These are phyloP conservation scores for Himalopsyche anomala DNA, from an alignment of 2,888 invertebrate species.

Conservation along the genomic window DNA sequence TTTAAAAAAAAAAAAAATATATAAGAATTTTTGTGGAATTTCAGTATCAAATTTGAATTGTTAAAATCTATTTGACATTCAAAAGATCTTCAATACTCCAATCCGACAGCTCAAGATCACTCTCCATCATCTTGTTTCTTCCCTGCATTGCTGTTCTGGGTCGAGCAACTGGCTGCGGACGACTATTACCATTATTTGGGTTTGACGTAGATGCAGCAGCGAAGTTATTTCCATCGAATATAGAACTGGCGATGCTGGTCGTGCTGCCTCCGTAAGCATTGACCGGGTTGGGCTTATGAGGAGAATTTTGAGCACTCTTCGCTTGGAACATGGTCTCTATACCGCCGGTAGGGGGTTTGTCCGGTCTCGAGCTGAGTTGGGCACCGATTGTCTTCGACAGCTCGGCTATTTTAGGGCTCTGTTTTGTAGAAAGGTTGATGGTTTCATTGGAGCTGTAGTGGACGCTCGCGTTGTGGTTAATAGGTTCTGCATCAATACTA, in stretches of 20 bases:
- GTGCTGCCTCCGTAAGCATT: conserved; percentile 70
- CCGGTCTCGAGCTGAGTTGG: conserved; percentile 73
- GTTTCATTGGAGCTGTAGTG: conserved; percentile 68
- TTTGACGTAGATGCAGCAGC: background rate
- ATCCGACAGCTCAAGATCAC: conserved; percentile 74
- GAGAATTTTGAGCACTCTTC: conserved; percentile 63
- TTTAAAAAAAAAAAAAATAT: no score
- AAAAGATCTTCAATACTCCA: conserved; percentile 71
- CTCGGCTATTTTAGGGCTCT: conserved; percentile 77
- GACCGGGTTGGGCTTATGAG: conserved; percentile 70
- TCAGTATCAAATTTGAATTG: no score
- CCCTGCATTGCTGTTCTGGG: conserved; percentile 67
- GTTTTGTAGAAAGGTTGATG: conserved; percentile 73
- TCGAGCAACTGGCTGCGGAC: conserved; percentile 66
- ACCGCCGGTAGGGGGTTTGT: conserved; percentile 69
- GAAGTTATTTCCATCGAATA: conserved; percentile 71
- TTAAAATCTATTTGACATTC: background rate
- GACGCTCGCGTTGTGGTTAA: conserved; percentile 68
- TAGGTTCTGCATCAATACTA: conserved; percentile 75
- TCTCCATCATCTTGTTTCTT: conserved; percentile 70
- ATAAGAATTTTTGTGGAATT: no score
- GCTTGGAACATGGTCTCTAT: conserved; percentile 69
- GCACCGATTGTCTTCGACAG: conserved; percentile 77
- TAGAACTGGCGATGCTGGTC: conserved; percentile 75
- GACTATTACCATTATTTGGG: conserved; percentile 64